phyloP scores from a whole-genome alignment of 2,113 vertebrate genomes.

The Spea multiplicata region DNA sequence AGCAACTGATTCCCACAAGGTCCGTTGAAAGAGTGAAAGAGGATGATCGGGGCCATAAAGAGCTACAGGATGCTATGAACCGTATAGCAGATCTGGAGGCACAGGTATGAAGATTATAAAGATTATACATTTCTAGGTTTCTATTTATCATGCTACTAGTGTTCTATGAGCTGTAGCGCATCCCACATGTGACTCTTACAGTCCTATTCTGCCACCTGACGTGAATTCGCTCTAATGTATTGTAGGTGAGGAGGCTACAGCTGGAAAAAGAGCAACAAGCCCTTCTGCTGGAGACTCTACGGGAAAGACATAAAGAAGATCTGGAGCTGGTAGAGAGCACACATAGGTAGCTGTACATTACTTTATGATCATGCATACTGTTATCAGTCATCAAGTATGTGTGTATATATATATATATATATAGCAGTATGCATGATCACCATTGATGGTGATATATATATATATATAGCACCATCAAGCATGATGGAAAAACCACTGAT shows the following conservation, averaged over 20 bases:
- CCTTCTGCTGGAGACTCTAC: slow-evolving; percentile 71
- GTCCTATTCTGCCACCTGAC: too few relatives aligned
- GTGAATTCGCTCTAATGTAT: neutral
- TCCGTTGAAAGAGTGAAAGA: slow-evolving; percentile 29
- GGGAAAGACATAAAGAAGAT: slow-evolving; percentile 73
- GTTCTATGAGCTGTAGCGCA: too few relatives aligned
- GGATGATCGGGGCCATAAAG: slow-evolving; percentile 38
- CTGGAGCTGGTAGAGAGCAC: slow-evolving; percentile 72
- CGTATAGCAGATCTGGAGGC: slow-evolving; percentile 71
- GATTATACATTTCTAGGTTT: too few relatives aligned
- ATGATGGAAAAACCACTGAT: too few relatives aligned
- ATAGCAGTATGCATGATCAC: too few relatives aligned
- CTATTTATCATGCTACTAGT: too few relatives aligned
- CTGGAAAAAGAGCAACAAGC: slow-evolving; percentile 73
- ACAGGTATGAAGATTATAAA: slow-evolving; percentile 64
- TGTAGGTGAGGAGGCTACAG: slow-evolving; percentile 74
- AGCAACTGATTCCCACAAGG: neutral
- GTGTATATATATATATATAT: too few relatives aligned
- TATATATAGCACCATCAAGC: too few relatives aligned
- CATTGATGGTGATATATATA: too few relatives aligned
- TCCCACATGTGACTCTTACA: too few relatives aligned
- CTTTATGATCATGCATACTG: too few relatives aligned
- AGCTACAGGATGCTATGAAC: slow-evolving; percentile 62
- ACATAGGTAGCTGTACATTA: slow-evolving; percentile 68
- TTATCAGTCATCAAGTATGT: too few relatives aligned